Evolutionary conservation across 2,888 invertebrate species (phyloP).

Genomic region (Priocnemis perturbator): DNA sequence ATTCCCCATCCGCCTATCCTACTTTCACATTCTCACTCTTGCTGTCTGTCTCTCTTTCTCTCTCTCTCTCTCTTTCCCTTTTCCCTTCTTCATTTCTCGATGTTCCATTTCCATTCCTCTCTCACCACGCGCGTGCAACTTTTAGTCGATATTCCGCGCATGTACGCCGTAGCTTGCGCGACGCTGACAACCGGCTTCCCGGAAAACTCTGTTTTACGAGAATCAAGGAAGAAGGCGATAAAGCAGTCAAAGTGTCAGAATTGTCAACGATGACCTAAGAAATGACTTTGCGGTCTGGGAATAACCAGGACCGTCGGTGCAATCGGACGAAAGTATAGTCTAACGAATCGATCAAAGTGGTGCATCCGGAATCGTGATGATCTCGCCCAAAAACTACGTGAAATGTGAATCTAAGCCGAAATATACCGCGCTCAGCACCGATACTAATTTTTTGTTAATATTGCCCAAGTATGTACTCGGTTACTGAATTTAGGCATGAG

Average conservation of each 20-base stretch:
- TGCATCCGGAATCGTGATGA: no score
- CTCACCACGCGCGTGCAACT: neutral
- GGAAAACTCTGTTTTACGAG: slow-evolving; percentile 16
- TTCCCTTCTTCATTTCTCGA: neutral
- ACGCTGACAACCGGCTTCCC: slow-evolving; percentile 21
- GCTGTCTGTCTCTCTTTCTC: neutral
- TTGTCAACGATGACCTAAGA: no score
- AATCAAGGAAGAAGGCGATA: slow-evolving; percentile 31
- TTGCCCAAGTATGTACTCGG: no score
- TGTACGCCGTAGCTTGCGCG: slow-evolving; percentile 19
- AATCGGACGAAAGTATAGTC: neutral
- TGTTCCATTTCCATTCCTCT: neutral
- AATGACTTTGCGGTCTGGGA: no score
- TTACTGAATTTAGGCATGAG: no score
- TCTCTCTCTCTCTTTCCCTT: neutral
- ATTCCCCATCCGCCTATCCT: neutral
- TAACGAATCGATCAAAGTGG: neutral
- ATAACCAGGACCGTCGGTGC: slow-evolving; percentile 20
- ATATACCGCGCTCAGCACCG: no score
- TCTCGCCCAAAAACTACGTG: no score
- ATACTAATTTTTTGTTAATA: no score
- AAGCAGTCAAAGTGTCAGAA: neutral
- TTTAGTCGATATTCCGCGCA: slow-evolving; percentile 37
- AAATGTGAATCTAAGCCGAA: no score
- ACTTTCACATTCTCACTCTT: no score